Percentiles rank a stretch among this genome's conserved stretches.
Conservation (phyloP, 1,140 invertebrate genomes). For the Vollenhovia emeryi region DNA sequence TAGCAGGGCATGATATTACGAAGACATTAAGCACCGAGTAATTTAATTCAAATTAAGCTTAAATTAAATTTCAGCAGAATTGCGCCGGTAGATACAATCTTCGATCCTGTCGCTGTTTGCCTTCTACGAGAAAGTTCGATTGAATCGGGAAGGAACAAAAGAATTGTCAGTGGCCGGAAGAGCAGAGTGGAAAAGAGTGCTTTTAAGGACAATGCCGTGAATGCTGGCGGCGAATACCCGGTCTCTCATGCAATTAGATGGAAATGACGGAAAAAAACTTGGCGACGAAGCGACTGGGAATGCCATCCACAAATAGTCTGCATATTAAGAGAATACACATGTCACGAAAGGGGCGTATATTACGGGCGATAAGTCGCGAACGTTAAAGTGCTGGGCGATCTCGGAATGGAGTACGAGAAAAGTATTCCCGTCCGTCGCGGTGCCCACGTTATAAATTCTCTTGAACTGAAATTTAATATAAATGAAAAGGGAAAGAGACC, state of each 20-base stretch:
- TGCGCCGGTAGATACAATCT: background rate
- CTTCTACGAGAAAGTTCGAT: background rate
- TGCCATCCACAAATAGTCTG: background rate
- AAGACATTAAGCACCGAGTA: background rate
- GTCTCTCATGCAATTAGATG: constrained; percentile 24
- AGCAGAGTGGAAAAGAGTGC: background rate
- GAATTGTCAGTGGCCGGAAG: background rate
- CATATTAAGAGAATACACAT: constrained; percentile 16
- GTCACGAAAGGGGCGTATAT: background rate
- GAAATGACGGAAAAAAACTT: background rate
- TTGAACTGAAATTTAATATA: background rate
- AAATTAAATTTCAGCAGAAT: background rate
- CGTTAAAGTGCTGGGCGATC: background rate
- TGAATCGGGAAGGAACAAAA: background rate
- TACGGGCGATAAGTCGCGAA: background rate
- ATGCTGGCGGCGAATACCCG: background rate
- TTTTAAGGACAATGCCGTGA: constrained; percentile 34
- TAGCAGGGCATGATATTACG: background rate
- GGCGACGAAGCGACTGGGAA: constrained; percentile 3
- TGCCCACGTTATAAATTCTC: background rate
- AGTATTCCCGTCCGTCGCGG: background rate
- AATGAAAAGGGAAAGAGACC: background rate
- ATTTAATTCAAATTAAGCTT: background rate
- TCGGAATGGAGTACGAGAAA: background rate
- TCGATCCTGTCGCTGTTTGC: background rate